Percentiles rank a stretch among this genome's conserved stretches.
Conservation (phyloP, 2,797 vertebrate species). For the Thaleichthys pacificus region DNA sequence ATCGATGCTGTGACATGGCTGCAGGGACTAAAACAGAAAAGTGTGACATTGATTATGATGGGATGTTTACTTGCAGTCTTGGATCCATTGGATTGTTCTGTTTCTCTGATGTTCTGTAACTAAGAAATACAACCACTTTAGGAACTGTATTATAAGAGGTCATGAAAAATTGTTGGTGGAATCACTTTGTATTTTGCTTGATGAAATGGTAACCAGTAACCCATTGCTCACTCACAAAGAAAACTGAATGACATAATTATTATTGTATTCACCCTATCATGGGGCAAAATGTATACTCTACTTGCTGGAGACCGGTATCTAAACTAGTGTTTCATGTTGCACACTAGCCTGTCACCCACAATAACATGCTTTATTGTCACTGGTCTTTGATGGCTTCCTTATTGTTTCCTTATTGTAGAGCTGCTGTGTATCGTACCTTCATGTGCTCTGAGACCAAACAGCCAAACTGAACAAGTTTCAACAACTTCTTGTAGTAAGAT, state of each 20-base stretch:
- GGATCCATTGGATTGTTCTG: neutral
- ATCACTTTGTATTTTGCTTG: neutral
- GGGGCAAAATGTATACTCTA: neutral
- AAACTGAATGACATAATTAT: neutral
- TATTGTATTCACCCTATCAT: neutral
- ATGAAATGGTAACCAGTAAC: neutral
- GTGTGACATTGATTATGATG: neutral
- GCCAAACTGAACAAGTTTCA: slow-evolving; percentile 15
- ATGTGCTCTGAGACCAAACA: slow-evolving; percentile 10
- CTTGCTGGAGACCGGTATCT: neutral
- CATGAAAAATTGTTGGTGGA: neutral
- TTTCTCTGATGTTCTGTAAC: neutral
- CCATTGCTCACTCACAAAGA: neutral
- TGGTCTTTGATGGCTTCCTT: neutral
- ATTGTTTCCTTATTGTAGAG: neutral
- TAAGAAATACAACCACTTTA: neutral
- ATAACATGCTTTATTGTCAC: neutral
- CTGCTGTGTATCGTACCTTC: neutral
- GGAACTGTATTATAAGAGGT: neutral
- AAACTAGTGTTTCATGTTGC: neutral
- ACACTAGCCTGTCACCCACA: no score
- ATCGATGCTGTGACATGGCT: slow-evolving; percentile 28
- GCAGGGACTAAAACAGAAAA: slow-evolving; percentile 44
- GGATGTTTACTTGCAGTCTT: neutral
- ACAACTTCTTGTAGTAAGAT: slow-evolving; percentile 51